Conservation (phyloP, 2,888 invertebrate species). For the Acleris sparsana region DNA sequence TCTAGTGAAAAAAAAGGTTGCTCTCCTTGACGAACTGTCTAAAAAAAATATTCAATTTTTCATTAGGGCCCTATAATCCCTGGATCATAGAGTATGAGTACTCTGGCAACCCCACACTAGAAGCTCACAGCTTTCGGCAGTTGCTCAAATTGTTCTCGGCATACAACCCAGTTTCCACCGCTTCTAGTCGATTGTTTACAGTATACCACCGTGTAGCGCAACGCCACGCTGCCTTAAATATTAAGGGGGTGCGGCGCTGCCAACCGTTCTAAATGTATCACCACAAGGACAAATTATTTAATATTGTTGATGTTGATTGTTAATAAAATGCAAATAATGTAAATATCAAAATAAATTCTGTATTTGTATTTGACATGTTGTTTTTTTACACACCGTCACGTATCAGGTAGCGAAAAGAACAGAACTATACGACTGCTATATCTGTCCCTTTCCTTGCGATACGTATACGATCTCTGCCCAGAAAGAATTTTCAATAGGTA, state of each 20-base stretch:
- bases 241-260: conserved; percentile 65
- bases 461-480: too few species aligned
- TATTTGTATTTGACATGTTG: conserved; percentile 86
- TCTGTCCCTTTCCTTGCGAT: too few species aligned
- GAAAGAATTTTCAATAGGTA: too few species aligned
- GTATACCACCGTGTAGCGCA: conserved; percentile 54
- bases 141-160: conserved; percentile 73
- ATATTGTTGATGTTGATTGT: conserved; percentile 92
- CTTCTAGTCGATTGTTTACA: conserved; percentile 73
- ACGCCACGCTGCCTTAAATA: conserved; percentile 12
- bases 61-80: not conserved
- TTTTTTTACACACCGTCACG: conserved; percentile 48
- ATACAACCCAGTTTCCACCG: conserved; percentile 64
- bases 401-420: too few species aligned
- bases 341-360: conserved; percentile 88
- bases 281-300: conserved; percentile 84
- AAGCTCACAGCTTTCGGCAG: conserved; percentile 80
- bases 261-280: conserved; percentile 78
- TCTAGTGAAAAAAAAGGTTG: too few species aligned
- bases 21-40: too few species aligned
- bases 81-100: conserved; percentile 26
- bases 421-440: too few species aligned
- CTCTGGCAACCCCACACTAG: conserved; percentile 66
- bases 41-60: not conserved
- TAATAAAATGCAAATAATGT: conserved; percentile 91